Percentiles rank a stretch among this genome's conserved stretches.
These are phyloP conservation scores for Oriolus oriolus DNA, from an alignment of 2,113 vertebrate species.

Conservation along the genomic window DNA sequence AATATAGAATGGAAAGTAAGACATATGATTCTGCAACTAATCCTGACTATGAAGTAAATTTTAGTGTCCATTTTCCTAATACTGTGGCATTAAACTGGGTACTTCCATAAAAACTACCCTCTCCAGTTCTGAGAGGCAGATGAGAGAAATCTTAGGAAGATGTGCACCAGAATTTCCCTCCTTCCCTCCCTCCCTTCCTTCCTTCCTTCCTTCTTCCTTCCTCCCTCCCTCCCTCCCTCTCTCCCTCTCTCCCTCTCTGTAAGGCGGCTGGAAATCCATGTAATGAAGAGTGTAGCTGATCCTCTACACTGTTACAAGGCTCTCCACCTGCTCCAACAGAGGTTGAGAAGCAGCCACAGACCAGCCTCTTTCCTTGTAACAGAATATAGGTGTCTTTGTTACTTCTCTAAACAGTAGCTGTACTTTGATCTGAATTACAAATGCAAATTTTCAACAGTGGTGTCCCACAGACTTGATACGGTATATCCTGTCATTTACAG, in stretches of 20 bases:
- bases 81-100: not conserved
- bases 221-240: not conserved
- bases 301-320: not conserved
- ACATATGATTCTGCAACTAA: not conserved
- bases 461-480: fast-evolving
- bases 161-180: not conserved
- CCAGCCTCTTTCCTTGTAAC: not conserved
- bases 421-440: not conserved
- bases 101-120: not conserved
- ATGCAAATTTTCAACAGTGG: not conserved
- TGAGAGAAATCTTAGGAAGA: not conserved
- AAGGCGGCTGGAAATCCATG: not conserved
- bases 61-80: not conserved
- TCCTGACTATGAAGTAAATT: not conserved
- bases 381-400: not conserved
- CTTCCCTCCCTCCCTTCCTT: not conserved
- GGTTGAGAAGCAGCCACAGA: not conserved
- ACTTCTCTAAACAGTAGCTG: not conserved
- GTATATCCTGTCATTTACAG: not conserved
- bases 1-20: not conserved
- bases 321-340: not conserved
- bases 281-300: not conserved
- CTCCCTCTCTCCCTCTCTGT: not conserved
- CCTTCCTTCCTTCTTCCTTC: not conserved
- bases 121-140: not conserved